Base-by-base conservation (phyloP, 2,888 invertebrate species). In the Plemyria rubiginata region DNA sequence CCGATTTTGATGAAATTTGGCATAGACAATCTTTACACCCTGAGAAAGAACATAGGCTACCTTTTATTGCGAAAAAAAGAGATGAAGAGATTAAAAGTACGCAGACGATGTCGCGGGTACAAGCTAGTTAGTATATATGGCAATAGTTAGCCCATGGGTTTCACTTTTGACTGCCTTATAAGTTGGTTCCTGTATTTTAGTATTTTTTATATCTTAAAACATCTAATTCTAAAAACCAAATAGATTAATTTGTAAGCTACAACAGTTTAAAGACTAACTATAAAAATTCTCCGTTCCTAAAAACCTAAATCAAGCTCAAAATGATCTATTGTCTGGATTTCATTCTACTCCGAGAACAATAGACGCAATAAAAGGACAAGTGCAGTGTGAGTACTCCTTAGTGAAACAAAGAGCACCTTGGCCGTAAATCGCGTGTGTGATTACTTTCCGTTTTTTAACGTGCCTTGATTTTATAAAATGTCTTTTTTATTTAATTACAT, bases 371-470 rank as follows among this genome's bases (percentile, higher is more conserved):
- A 52, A 48, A 53, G 56, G 58, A 60, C 54, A 49, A 11, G 57
- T 36, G 48, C 60, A 61, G 54, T 70, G 69, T 67, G 62, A 60
- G 71, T 49, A 56, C 62, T 64, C 66, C 67, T 56, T 65, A 15
- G 67, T 38, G 60, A 60, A 49, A 67, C 67, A 68, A 66, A 61
- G 65, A 66, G 53, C 60, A 59, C 67, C 67, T 69, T 68, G 69
- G 66, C 66, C 58, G 61, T 62, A 62, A 48, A 60, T 66, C 57
- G 60, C 66, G 66, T 51, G 54, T 66, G 61, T 80, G 73, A 75
- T 78, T 80, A 81, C 80, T 80, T 78, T 78, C 75, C 70, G 75
- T 80, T 79, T 81, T 73, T 40, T 72, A 54, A 13, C 38, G 32
- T 12, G 51, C 1, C 1, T 38, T 59, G 1, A 32, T 55, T 57